Conservation (phyloP, 1,140 invertebrate species). For the Aphaenogaster floridana region DNA sequence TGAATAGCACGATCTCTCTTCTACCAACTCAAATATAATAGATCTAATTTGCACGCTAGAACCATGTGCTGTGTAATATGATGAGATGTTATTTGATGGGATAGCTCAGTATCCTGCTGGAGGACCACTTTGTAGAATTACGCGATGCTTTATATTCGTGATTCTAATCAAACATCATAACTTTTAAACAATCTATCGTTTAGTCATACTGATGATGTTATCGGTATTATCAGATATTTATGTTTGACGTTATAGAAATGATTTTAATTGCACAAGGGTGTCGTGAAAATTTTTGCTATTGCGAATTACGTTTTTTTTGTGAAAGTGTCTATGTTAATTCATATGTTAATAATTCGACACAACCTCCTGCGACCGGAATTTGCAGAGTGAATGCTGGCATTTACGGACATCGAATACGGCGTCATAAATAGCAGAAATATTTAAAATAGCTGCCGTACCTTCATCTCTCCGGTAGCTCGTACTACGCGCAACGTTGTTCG, state of each 20-base stretch:
- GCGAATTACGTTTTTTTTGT: neutral
- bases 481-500: neutral
- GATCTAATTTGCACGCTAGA: conserved; percentile 18
- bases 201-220: neutral
- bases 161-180: neutral
- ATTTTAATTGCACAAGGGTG: neutral
- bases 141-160: neutral
- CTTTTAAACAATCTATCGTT: neutral
- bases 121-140: neutral
- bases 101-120: neutral
- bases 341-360: conserved; percentile 42
- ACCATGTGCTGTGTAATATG: neutral
- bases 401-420: conserved; percentile 23
- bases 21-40: conserved; percentile 5
- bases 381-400: conserved; percentile 35
- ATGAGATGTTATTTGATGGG: neutral
- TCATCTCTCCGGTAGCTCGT: conserved; percentile 9
- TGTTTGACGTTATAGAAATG: neutral
- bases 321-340: neutral
- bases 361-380: conserved; percentile 26
- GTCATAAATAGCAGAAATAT: conserved; percentile 55
- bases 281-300: neutral
- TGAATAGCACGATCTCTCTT: conserved; percentile 14
- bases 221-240: neutral
- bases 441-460: conserved; percentile 46